Evolutionary conservation across 1,140 invertebrate species (phyloP).

Genomic region (Drusus annulatus): DNA sequence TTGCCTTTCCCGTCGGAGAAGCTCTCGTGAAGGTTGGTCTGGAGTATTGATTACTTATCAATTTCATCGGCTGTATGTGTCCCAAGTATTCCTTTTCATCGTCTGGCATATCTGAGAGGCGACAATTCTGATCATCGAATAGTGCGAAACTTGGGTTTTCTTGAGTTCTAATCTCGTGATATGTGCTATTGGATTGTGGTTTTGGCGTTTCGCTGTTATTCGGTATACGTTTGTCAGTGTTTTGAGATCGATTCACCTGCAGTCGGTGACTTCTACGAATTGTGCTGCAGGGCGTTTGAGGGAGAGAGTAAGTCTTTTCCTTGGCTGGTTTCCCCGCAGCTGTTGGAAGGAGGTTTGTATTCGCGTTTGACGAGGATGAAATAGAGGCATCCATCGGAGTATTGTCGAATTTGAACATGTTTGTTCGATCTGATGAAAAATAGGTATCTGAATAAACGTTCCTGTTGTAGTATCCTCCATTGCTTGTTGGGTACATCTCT

Average conservation of each 20-base stretch:
- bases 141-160: constrained; percentile 62
- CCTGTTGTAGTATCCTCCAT: constrained; percentile 75
- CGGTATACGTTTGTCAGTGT: constrained; percentile 40
- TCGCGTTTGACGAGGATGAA: constrained; percentile 34
- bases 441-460: constrained; percentile 77
- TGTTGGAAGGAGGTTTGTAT: constrained; percentile 18
- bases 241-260: constrained; percentile 62
- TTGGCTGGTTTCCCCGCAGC: constrained; percentile 57
- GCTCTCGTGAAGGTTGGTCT: constrained; percentile 62
- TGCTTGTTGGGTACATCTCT: constrained; percentile 73
- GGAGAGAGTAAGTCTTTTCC: constrained; percentile 49
- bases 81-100: constrained; percentile 56
- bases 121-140: constrained; percentile 39
- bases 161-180: constrained; percentile 57
- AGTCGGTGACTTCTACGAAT: constrained; percentile 64
- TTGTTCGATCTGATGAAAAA: constrained; percentile 61
- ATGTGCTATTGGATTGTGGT: constrained; percentile 27
- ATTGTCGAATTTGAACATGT: constrained; percentile 53
- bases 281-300: constrained; percentile 59
- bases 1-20: constrained; percentile 58
- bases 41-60: constrained; percentile 55
- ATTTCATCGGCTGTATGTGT: constrained; percentile 57
- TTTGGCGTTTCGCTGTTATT: constrained; percentile 13
- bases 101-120: constrained; percentile 45
- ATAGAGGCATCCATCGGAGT: constrained; percentile 64